These are phyloP conservation scores for Hirtodrosophila trivittata DNA, from an alignment of 2,888 invertebrate genomes.

Conservation along the genomic window DNA sequence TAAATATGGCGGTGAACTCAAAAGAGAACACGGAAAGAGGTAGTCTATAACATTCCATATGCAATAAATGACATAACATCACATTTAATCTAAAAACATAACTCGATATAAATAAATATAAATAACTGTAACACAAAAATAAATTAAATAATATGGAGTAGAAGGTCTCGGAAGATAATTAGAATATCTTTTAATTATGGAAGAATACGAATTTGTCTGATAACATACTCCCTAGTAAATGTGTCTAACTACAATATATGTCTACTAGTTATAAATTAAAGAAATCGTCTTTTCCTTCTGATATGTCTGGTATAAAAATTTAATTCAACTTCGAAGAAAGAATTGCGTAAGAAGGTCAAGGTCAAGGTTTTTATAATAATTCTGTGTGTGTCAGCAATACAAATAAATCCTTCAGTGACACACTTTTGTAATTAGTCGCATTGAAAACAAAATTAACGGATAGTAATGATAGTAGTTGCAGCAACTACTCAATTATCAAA, in stretches of 20 bases:
- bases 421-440: constrained; percentile 14
- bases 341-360: too few species aligned
- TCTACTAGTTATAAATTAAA: too few species aligned
- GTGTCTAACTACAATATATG: too few species aligned
- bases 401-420: constrained; percentile 18
- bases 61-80: constrained; percentile 56
- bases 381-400: constrained; percentile 11
- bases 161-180: constrained; percentile 22
- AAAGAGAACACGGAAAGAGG: constrained; percentile 99
- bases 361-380: constrained; percentile 20
- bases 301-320: too few species aligned
- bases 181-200: background rate
- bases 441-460: constrained; percentile 27
- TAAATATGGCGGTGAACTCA: constrained; percentile 99
- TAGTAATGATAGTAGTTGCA: constrained; percentile 22
- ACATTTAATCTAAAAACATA: constrained; percentile 41
- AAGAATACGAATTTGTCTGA: constrained; percentile 9
- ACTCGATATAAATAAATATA: constrained; percentile 38
- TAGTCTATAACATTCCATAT: constrained; percentile 85
- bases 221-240: too few species aligned
- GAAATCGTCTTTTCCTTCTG: too few species aligned
- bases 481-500: constrained; percentile 48
- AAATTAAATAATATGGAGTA: constrained; percentile 47
- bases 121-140: constrained; percentile 47
- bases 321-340: too few species aligned